Base-by-base conservation (phyloP, 2,113 vertebrate genomes). In the Aleadryas rufinucha region DNA sequence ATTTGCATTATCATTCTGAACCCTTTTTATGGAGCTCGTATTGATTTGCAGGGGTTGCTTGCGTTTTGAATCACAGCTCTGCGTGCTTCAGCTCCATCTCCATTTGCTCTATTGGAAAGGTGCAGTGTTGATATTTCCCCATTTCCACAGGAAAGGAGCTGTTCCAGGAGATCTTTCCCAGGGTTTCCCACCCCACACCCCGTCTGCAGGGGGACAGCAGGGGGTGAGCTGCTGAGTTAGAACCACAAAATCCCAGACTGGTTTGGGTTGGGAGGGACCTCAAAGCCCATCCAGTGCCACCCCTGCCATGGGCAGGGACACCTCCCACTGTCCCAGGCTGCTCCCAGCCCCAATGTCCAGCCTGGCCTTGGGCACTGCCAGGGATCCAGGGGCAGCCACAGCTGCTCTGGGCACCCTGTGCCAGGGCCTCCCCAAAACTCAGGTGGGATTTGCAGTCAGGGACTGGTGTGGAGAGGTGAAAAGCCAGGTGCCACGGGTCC, bases 1-100 rank as follows among this genome's bases (percentile, higher is more conserved):
- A 59, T 88, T 66, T 68, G 82, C 92, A 76, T 70, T 64, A 72
- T 44, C 64, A 27, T 61, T 89, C 8, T 20, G 61, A 61, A 20
- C 30, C 60, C 45, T 88, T 72, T 91, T 92, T 61, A 45, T 68
- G 69, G 59, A 85, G 49, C 86, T 42, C 3, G 2, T n/a, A 92
- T 82, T 81, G 78, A 77, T 86, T 78, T 94, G 86, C 60, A 83
- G 92, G 37, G 69, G 61, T 39, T 35, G 64, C 80, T 89, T 84
- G 70, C 63, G 86, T 78, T 88, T 95, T 53, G 66, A 95, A 95
- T 37, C 72, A 4, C 57, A 35, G 37, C 45, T 30, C 4, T 3
- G 37, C 8, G 54, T 8, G 52, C 45, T 78, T 39, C 63, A 65
- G 78, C 74, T 77, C 56, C 76, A 53, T 7, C 76, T 74, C 74